Evolutionary conservation across 37 sponge, comb jelly and placozoan species (phyloP), one percentile per base, ranked within the genome.

Genomic region (Eunapius fragilis): DNA sequence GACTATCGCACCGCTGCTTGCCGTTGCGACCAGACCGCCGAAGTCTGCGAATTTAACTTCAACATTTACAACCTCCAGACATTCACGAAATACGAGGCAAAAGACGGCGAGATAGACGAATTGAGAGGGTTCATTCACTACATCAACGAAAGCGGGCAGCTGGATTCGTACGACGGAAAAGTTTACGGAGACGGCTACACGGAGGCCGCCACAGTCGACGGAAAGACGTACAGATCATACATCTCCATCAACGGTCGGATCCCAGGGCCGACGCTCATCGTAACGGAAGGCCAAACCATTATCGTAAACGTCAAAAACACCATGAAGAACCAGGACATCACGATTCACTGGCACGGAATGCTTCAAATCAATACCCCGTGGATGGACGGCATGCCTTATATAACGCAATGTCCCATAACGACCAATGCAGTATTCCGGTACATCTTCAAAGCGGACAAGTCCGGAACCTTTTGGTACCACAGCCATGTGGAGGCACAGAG

Each of bases 401-500:
- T 97, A 3, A 90, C 94, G 13, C 97, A 97, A 84, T 94, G 95
- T 76, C 88, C 91, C 25, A 97, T 97, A 23, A 27, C 17, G 31
- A 86, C 97, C n/a, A 78, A 77, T 2, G 80, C 38, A 26, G 69
- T 36, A 35, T 93, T 90, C 80, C 85, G 79, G 30, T 93, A 93
- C 82, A 79, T 82, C 72, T 87, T 91, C 70, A 76, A 75, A 33
- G 87, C 86, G 14, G 72, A 80, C 35, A 79, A 82, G 25, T 47
- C 94, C 31, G 96, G 96, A 4, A 89, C 96, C 3, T 91, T 86
- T 79, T 96, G 96, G 96, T 96, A 93, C 82, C 96, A 96, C 69
- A 81, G 90, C 68, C 96, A 96, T 41, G 82, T 68, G 3, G 90
- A 68, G 12, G 41, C 87, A 25, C 95, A 95, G 76, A 73, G 93